Conservation (phyloP, 1,140 invertebrate genomes). For the Achroia grisella region DNA sequence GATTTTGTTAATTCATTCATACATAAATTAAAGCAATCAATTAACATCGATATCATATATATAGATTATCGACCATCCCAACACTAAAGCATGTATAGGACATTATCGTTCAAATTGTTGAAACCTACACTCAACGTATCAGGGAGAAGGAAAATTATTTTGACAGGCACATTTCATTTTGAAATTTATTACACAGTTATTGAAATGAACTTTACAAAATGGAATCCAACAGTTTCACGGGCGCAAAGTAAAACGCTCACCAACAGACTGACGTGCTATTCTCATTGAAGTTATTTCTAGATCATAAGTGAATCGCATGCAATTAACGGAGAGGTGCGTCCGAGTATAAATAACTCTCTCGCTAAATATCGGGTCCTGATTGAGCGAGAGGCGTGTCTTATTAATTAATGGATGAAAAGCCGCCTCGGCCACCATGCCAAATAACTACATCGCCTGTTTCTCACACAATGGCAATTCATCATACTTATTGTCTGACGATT, state of each 20-base stretch:
- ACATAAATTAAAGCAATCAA: too few relatives aligned
- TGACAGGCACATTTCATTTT: too few relatives aligned
- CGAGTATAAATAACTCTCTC: slow-evolving; percentile 35
- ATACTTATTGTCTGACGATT: slow-evolving; percentile 56
- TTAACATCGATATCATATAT: too few relatives aligned
- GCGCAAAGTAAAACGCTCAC: slow-evolving; percentile 12
- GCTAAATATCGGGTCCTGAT: slow-evolving; percentile 43
- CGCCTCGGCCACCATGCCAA: slow-evolving; percentile 33
- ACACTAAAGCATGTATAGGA: background rate
- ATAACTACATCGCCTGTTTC: slow-evolving; percentile 39
- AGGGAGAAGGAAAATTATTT: background rate
- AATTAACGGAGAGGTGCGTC: slow-evolving; percentile 45
- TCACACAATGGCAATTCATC: slow-evolving; percentile 57
- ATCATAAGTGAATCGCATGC: slow-evolving; percentile 37
- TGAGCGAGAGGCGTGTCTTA: slow-evolving; percentile 46
- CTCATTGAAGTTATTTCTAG: slow-evolving; percentile 35
- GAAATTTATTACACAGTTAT: too few relatives aligned
- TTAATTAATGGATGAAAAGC: slow-evolving; percentile 58
- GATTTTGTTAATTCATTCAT: too few relatives aligned
- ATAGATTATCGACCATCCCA: background rate
- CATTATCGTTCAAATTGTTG: slow-evolving; percentile 9
- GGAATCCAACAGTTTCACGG: background rate
- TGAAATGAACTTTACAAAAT: too few relatives aligned
- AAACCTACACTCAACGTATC: slow-evolving; percentile 6
- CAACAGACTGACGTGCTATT: slow-evolving; percentile 18